Base-by-base conservation (phyloP, 2,797 vertebrate genomes). In the Lithobates pipiens region DNA sequence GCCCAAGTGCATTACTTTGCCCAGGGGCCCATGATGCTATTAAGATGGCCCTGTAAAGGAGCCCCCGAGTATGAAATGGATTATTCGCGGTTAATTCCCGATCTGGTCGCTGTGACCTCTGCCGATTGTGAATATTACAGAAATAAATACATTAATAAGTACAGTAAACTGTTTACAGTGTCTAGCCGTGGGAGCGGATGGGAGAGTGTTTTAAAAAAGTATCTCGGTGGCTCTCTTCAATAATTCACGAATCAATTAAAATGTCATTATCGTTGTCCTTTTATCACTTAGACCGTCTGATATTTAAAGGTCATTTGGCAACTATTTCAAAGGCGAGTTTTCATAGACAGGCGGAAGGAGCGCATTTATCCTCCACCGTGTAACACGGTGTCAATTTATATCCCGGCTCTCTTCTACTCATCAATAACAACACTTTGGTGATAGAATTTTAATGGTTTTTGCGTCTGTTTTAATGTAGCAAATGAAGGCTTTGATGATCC, bases 241-340 rank as follows among this genome's bases (percentile, higher is more conserved):
- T 95, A 93, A 93, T 94, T 94, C 90, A 93, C 91, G 92, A 92
- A 94, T 94, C 93, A 95, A 94, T 94, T 94, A 94, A 93, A 95
- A 93, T 92, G 93, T 90, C 91, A 91, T 93, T 94, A 91, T 92
- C 91, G 91, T 92, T 92, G 68, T 89, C 92, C 89, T 88, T 89
- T 91, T 91, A 87, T 84, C 90, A 91, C 91, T 92, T 94, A 93
- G 88, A 86, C 89, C 89, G 89, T 90, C 89, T 92, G 86, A 91
- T 93, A 92, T 91, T 92, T 94, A 94, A 95, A 95, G 93, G 93
- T 94, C 93, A 91, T 88, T 83, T 90, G 80, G 89, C 85, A 57
- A 16, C 88, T 90, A 91, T 85, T 90, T 90, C 88, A 89, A 87
- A 90, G 91, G 88, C 92, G 89, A 88, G 65, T 90, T 92, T 93